Percentiles rank a stretch among this genome's conserved stretches.
phyloP scores from a whole-genome alignment of 2,113 vertebrate genomes.

The Indicator maculatus region DNA sequence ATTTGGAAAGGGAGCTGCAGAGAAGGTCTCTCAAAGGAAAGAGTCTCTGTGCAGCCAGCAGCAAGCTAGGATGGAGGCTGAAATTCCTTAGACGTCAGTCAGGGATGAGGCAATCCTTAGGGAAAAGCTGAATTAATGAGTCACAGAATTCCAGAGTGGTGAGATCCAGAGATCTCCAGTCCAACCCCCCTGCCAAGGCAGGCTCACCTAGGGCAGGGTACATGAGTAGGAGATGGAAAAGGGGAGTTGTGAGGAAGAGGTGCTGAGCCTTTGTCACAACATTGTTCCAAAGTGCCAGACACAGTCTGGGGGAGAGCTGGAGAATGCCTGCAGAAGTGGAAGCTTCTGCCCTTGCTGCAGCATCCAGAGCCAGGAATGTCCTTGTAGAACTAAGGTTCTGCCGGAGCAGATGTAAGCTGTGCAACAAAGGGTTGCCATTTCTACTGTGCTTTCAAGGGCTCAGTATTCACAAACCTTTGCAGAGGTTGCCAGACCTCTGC shows the following conservation, averaged over 20 bases:
- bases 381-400: not conserved
- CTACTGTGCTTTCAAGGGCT: not conserved
- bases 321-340: not conserved
- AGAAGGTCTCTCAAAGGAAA: not conserved
- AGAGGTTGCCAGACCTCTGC: not conserved
- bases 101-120: not conserved
- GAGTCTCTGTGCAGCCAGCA: not conserved
- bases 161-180: no score
- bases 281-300: fast-evolving
- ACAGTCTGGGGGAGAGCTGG: not conserved
- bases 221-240: not conserved
- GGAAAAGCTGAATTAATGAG: not conserved
- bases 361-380: not conserved
- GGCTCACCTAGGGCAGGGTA: no score
- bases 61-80: not conserved
- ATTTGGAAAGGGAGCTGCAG: not conserved
- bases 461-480: not conserved
- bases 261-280: not conserved
- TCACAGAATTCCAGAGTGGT: no score
- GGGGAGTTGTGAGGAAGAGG: not conserved
- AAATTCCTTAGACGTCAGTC: not conserved
- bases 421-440: not conserved
- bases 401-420: not conserved
- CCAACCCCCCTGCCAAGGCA: no score
- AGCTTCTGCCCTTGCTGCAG: not conserved